These are phyloP conservation scores for Nesogale talazaci DNA, from an alignment of 2,113 vertebrate species.

Conservation along the genomic window DNA sequence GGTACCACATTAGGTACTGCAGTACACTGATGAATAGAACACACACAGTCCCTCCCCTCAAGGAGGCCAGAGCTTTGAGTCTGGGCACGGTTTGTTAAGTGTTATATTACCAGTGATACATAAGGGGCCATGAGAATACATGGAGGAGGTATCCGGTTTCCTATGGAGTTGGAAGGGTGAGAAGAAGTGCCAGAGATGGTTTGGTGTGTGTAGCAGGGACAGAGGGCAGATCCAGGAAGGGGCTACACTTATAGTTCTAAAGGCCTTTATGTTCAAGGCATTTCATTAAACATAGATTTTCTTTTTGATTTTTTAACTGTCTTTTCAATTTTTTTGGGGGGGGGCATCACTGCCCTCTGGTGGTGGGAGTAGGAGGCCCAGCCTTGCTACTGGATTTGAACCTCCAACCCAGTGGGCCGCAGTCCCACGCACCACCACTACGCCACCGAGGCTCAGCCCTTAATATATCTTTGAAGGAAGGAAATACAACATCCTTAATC, in stretches of 20 bases:
- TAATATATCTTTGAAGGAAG: neutral
- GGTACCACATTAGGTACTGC: neutral
- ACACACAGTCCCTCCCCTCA: neutral
- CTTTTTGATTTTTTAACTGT: too few species aligned
- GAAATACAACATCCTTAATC: neutral
- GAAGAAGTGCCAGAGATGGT: neutral
- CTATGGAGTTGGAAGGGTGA: neutral
- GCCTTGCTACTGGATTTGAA: too few species aligned
- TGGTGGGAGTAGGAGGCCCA: too few species aligned
- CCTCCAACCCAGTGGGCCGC: too few species aligned
- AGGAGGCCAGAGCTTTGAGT: constrained; percentile 32
- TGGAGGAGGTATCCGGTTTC: neutral
- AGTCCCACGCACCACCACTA: too few species aligned
- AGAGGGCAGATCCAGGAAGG: neutral
- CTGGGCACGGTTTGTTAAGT: constrained; percentile 3
- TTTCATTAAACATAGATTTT: neutral
- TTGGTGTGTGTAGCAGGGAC: neutral
- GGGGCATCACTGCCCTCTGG: too few species aligned
- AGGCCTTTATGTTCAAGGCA: neutral
- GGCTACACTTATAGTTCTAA: neutral
- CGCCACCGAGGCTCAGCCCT: too few species aligned
- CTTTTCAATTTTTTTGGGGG: too few species aligned
- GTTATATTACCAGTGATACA: neutral
- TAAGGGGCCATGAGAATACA: neutral
- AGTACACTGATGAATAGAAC: constrained; percentile 11